Conservation (phyloP, 2,888 invertebrate species). For the Axea sp. region DNA sequence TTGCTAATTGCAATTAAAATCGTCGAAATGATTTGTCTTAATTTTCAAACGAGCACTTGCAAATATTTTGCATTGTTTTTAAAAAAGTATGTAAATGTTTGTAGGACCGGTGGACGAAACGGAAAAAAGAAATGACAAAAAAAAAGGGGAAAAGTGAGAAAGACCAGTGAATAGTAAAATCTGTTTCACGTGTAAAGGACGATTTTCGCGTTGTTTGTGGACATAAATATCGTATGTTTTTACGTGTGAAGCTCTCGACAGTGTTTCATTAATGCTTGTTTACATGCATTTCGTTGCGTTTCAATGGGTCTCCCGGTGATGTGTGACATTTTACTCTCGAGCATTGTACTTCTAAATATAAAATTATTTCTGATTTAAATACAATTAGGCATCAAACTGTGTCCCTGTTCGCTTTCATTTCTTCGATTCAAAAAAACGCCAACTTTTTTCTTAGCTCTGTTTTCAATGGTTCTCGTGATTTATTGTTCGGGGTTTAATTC, state of each 20-base stretch:
- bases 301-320: conserved; percentile 28
- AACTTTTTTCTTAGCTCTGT: conserved; percentile 18
- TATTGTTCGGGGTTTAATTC: conserved; percentile 19
- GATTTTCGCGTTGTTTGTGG: conserved; percentile 37
- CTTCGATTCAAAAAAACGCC: no score
- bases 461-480: conserved; percentile 18
- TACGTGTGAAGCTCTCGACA: conserved; percentile 10
- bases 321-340: conserved; percentile 20
- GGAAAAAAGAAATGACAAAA: neutral
- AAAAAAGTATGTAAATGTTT: conserved; percentile 30
- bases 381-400: conserved; percentile 25
- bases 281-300: conserved; percentile 44
- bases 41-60: neutral
- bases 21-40: conserved; percentile 5
- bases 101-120: neutral
- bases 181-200: conserved; percentile 50
- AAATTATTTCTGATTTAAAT: conserved; percentile 44
- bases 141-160: conserved; percentile 12
- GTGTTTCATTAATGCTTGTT: conserved; percentile 48
- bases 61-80: conserved; percentile 17
- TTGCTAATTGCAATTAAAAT: conserved; percentile 6
- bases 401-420: neutral
- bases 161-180: conserved; percentile 32
- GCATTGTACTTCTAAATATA: conserved; percentile 18
- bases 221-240: conserved; percentile 42